Evolutionary conservation across 2,888 invertebrate species (phyloP).

Genomic region (Apamea crenata): DNA sequence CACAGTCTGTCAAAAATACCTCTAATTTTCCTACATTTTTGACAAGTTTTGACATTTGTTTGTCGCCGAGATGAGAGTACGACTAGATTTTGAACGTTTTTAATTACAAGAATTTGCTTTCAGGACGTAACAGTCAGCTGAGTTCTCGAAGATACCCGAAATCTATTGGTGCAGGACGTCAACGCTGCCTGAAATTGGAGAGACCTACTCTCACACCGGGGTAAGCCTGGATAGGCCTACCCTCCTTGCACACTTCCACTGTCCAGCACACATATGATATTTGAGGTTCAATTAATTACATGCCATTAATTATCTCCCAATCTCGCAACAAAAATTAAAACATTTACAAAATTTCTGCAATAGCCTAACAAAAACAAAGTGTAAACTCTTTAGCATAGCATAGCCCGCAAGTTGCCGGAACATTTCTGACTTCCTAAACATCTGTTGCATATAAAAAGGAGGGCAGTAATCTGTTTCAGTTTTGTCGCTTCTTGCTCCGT

Average conservation of each 20-base stretch:
- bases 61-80: too few relatives aligned
- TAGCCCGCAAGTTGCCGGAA: conserved; percentile 42
- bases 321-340: conserved; percentile 1
- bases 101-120: not conserved
- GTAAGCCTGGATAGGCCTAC: too few relatives aligned
- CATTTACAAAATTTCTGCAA: conserved; percentile 16
- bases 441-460: conserved; percentile 63
- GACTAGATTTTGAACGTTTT: too few relatives aligned
- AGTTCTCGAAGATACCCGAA: not conserved
- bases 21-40: too few relatives aligned
- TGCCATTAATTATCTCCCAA: not conserved
- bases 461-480: conserved; percentile 59
- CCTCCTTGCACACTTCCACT: not conserved
- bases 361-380: conserved; percentile 43
- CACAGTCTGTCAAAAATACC: too few relatives aligned
- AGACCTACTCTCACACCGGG: too few relatives aligned
- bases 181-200: too few relatives aligned
- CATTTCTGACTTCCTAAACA: conserved; percentile 60
- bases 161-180: too few relatives aligned
- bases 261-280: not conserved
- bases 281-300: not conserved
- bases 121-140: not conserved
- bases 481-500: conserved; percentile 56
- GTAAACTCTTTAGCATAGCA: conserved; percentile 51
- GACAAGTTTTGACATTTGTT: too few relatives aligned